Conservation (phyloP, 2,888 invertebrate species). For the Drymonia ruficornis region DNA sequence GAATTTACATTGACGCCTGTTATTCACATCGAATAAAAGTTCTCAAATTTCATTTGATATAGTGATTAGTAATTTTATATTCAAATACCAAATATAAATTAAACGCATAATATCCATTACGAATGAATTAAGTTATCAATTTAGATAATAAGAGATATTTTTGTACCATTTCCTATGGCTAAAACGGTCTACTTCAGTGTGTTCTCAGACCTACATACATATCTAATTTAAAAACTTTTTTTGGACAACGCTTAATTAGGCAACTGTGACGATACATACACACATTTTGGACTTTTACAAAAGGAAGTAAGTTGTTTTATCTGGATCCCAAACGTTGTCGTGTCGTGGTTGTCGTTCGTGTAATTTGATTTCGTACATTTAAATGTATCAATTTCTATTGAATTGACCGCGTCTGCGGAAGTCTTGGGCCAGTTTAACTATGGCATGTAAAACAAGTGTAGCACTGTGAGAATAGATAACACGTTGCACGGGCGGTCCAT, state of each 20-base stretch:
- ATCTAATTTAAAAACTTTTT: constrained; percentile 22
- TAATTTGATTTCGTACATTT: constrained; percentile 38
- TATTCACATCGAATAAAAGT: no score
- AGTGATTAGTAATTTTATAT: no score
- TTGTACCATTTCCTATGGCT: background rate
- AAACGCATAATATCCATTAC: background rate
- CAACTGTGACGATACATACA: constrained; percentile 16
- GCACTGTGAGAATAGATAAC: constrained; percentile 54
- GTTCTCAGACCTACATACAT: constrained; percentile 23
- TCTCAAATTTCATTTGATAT: no score
- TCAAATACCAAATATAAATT: no score
- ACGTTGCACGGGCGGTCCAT: constrained; percentile 57
- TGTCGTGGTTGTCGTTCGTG: constrained; percentile 36
- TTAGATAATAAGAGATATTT: background rate
- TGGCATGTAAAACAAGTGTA: constrained; percentile 47
- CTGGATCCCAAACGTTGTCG: constrained; percentile 36
- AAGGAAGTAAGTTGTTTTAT: constrained; percentile 43
- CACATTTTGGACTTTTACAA: constrained; percentile 24
- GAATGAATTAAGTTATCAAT: background rate
- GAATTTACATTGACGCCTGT: no score
- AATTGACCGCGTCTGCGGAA: constrained; percentile 46
- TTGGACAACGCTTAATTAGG: constrained; percentile 26
- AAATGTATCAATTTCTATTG: constrained; percentile 40
- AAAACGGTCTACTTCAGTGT: constrained; percentile 8
- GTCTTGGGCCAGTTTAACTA: constrained; percentile 51